Evolutionary conservation across 2,797 vertebrate genomes (phyloP).

Genomic region (Notoglanidium macrostoma): DNA sequence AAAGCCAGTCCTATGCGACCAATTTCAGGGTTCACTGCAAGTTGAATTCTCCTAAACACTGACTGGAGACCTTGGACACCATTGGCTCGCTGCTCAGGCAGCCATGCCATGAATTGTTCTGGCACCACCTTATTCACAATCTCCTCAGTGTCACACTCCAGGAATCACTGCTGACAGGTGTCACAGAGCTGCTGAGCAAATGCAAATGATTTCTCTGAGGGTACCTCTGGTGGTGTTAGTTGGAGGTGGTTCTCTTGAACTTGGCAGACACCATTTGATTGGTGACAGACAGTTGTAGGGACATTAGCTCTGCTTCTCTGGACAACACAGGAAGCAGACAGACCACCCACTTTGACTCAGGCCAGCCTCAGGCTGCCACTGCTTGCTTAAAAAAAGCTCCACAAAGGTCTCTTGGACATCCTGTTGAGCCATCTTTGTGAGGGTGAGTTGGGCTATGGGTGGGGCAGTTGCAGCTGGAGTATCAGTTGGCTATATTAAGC

Average conservation of each 20-base stretch:
- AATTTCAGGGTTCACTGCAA: neutral
- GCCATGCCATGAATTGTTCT: neutral
- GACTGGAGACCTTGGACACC: neutral
- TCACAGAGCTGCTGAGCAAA: neutral
- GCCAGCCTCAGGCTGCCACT: neutral
- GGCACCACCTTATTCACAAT: neutral
- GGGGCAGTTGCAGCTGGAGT: neutral
- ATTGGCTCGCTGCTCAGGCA: too few species aligned
- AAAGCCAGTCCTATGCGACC: neutral
- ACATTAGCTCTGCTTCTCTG: neutral
- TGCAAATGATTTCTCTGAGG: neutral
- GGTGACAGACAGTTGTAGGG: neutral
- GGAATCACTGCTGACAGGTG: conserved; percentile 1
- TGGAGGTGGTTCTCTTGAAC: neutral
- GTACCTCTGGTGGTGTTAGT: neutral
- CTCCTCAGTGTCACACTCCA: neutral
- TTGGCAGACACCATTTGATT: neutral
- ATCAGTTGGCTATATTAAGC: neutral
- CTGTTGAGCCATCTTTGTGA: neutral
- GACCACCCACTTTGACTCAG: neutral
- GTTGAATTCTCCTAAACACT: neutral
- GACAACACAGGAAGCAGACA: neutral
- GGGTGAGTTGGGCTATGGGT: neutral
- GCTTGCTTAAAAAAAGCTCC: neutral
- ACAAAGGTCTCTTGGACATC: neutral